phyloP scores from a whole-genome alignment of 2,888 invertebrate genomes.

The Mesochorus sp. region DNA sequence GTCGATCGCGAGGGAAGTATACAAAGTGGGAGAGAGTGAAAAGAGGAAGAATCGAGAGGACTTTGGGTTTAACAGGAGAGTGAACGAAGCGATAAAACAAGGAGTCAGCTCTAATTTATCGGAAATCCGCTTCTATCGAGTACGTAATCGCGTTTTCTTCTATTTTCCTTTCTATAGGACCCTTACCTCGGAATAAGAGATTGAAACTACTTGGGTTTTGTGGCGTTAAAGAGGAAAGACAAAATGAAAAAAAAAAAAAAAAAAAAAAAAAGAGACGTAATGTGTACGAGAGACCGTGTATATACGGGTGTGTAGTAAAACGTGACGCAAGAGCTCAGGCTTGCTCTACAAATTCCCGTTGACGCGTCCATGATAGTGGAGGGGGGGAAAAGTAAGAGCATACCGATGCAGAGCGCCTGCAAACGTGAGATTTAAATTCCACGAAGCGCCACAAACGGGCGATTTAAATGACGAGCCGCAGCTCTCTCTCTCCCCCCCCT shows the following conservation, averaged over 20 bases:
- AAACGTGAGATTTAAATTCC: conserved; percentile 76
- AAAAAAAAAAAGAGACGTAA: too few relatives aligned
- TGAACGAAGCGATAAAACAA: background rate
- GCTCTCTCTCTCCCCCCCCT: conserved; percentile 41
- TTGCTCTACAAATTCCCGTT: conserved; percentile 46
- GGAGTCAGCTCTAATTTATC: conserved; percentile 22
- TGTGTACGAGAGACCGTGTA: conserved; percentile 40
- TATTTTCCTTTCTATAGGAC: conserved; percentile 34
- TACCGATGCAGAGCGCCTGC: conserved; percentile 48
- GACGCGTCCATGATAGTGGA: conserved; percentile 47
- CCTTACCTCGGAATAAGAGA: too few relatives aligned
- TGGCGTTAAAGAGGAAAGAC: too few relatives aligned
- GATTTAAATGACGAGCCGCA: conserved; percentile 78
- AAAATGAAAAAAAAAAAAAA: too few relatives aligned
- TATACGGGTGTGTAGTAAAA: conserved; percentile 70
- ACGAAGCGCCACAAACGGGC: conserved; percentile 64
- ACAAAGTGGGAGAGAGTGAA: background rate
- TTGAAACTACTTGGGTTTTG: too few relatives aligned
- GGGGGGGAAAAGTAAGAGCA: conserved; percentile 31
- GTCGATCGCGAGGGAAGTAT: too few relatives aligned
- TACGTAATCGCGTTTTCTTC: conserved; percentile 47
- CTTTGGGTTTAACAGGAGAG: background rate
- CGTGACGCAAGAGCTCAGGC: conserved; percentile 75
- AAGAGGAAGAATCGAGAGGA: background rate
- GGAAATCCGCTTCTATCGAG: conserved; percentile 45